A percentile compares a stretch with the other conserved stretches of the same genome.
Evolutionary conservation across 30 jellyfish, hydroid and myxozoan genomes (phyloP).

Genomic region (Cassiopea andromeda): DNA sequence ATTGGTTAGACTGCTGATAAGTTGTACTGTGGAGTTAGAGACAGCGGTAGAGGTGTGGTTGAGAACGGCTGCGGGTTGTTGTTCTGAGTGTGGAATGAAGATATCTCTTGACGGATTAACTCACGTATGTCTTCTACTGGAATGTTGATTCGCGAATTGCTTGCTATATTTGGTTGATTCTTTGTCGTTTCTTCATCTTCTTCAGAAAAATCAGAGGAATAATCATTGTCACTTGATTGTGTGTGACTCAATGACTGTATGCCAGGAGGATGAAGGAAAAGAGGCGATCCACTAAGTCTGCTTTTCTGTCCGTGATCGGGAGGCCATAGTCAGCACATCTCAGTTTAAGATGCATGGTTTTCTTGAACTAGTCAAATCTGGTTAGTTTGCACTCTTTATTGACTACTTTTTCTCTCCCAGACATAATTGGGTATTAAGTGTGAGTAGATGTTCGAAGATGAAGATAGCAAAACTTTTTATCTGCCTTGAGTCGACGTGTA

Average conservation of each 20-base stretch:
- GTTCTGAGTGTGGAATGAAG: no score
- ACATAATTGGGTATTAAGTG: background rate
- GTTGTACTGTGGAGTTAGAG: no score
- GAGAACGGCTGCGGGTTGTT: no score
- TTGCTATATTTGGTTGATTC: no score
- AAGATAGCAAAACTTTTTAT: background rate
- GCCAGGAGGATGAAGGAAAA: background rate
- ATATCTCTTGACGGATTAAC: no score
- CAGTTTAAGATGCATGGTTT: background rate
- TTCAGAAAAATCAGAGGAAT: background rate
- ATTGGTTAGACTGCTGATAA: no score
- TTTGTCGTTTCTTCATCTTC: no score
- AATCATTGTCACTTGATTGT: background rate
- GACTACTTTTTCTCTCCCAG: background rate
- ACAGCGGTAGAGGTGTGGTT: no score
- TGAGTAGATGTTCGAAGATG: background rate
- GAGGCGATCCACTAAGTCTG: constrained; percentile 3
- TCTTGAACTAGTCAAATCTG: constrained; percentile 1
- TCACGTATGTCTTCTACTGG: no score
- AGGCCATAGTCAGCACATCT: background rate
- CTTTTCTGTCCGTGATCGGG: background rate
- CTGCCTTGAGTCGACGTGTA: background rate
- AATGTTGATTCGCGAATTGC: no score
- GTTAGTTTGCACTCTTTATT: background rate
- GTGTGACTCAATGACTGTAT: background rate